phyloP scores from a whole-genome alignment of 2,888 invertebrate species.

The Heliconius ethilla region DNA sequence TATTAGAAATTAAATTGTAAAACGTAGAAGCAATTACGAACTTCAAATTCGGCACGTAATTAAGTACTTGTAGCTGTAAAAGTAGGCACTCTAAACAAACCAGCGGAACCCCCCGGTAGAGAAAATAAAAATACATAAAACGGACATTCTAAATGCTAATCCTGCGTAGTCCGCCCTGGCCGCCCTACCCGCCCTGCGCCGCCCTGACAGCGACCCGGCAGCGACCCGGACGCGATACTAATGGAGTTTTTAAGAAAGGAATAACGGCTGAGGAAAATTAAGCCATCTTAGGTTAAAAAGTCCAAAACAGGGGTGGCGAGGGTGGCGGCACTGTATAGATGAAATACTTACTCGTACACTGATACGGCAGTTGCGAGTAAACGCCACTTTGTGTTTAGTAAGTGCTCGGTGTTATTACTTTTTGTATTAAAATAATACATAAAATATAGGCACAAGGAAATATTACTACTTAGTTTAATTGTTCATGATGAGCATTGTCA shows the following conservation, averaged over 20 bases:
- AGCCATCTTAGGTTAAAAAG: constrained; percentile 78
- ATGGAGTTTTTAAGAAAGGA: constrained; percentile 70
- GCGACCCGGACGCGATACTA: constrained; percentile 48
- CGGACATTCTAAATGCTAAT: constrained; percentile 43
- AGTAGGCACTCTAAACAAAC: constrained; percentile 41
- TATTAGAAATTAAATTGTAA: constrained; percentile 41
- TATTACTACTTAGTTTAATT: no score
- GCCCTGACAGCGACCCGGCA: constrained; percentile 23
- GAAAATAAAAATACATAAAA: constrained; percentile 44
- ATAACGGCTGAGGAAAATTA: constrained; percentile 69
- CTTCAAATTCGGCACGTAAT: constrained; percentile 47
- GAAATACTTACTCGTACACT: constrained; percentile 62
- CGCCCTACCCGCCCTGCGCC: constrained; percentile 25
- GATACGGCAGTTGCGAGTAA: constrained; percentile 45
- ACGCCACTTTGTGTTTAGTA: constrained; percentile 12
- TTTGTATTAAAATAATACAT: background rate
- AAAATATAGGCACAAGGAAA: background rate
- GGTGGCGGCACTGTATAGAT: constrained; percentile 59
- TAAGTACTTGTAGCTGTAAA: constrained; percentile 44
- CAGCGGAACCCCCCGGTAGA: constrained; percentile 35
- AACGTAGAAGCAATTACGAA: constrained; percentile 44
- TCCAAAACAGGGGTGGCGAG: constrained; percentile 59
- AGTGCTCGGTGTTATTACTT: background rate
- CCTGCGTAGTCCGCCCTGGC: constrained; percentile 29
- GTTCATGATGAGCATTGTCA: no score